Conservation (phyloP, 2,797 vertebrate genomes). For the Tiaroga cobitis region DNA sequence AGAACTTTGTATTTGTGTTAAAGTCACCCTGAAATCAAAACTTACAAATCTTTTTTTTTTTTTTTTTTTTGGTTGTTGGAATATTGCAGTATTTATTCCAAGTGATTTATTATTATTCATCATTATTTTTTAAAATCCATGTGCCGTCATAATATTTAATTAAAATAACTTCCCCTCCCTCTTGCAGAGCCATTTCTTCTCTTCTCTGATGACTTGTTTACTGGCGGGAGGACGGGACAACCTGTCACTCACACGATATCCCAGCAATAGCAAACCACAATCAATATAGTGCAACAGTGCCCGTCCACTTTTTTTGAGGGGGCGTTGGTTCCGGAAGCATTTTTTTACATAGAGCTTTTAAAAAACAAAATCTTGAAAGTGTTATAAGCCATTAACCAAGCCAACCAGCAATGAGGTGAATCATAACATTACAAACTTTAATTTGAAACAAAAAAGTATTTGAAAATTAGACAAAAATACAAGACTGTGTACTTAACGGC, state of each 20-base stretch:
- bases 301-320: background rate
- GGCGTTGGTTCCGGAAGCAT: background rate
- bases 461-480: background rate
- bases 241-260: too few relatives aligned
- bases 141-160: background rate
- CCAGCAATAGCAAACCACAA: background rate
- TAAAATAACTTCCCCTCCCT: background rate
- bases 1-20: background rate
- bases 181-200: too few relatives aligned
- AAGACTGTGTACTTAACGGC: background rate
- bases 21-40: background rate
- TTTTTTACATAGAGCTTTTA: background rate
- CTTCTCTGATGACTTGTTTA: too few relatives aligned
- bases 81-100: background rate
- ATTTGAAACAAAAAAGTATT: background rate
- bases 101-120: background rate
- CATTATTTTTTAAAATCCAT: background rate
- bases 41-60: background rate
- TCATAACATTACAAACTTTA: background rate
- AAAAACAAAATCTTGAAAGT: background rate
- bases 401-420: background rate
- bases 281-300: too few relatives aligned
- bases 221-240: too few relatives aligned
- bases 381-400: background rate
- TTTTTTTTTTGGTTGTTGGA: background rate